Percentiles rank a stretch among this genome's conserved stretches.
Evolutionary conservation across 2,888 invertebrate genomes (phyloP).

Genomic region (Ryuthela nishihirai): DNA sequence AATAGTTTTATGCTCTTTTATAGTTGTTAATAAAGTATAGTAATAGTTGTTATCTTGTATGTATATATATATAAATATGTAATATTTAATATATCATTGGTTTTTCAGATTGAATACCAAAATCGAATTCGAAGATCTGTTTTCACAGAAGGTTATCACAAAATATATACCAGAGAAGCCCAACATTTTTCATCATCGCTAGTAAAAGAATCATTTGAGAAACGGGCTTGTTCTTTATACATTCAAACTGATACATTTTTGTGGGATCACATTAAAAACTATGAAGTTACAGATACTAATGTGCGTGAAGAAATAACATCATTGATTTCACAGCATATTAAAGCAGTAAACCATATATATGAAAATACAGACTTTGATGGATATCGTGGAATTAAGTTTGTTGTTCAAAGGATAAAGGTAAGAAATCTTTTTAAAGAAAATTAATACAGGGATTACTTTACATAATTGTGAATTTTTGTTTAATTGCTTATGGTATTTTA

Average conservation of each 20-base stretch:
- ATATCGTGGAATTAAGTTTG: constrained; percentile 92
- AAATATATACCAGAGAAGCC: constrained; percentile 40
- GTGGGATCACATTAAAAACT: constrained; percentile 80
- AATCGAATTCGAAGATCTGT: constrained; percentile 12
- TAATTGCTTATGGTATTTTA: no score
- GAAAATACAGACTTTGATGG: constrained; percentile 93
- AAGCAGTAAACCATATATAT: constrained; percentile 96
- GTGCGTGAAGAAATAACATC: constrained; percentile 96
- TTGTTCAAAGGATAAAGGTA: constrained; percentile 82
- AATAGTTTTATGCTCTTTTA: no score
- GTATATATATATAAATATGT: no score
- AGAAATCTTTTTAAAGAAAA: constrained; percentile 32
- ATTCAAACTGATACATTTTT: constrained; percentile 98
- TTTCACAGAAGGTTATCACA: constrained; percentile 16
- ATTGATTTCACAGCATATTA: constrained; percentile 96
- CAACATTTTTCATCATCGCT: constrained; percentile 34
- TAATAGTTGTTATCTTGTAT: no score
- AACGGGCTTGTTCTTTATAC: constrained; percentile 89
- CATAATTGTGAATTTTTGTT: no score
- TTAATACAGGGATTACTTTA: no score
- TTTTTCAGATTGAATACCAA: constrained; percentile 10
- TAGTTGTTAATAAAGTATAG: no score
- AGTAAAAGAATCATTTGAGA: constrained; percentile 45
- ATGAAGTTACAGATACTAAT: constrained; percentile 62
- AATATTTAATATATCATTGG: no score